Percentiles rank a stretch among this genome's conserved stretches.
Evolutionary conservation across 2,797 vertebrate genomes (phyloP).

Genomic region (Lepilemur ruficaudatus): DNA sequence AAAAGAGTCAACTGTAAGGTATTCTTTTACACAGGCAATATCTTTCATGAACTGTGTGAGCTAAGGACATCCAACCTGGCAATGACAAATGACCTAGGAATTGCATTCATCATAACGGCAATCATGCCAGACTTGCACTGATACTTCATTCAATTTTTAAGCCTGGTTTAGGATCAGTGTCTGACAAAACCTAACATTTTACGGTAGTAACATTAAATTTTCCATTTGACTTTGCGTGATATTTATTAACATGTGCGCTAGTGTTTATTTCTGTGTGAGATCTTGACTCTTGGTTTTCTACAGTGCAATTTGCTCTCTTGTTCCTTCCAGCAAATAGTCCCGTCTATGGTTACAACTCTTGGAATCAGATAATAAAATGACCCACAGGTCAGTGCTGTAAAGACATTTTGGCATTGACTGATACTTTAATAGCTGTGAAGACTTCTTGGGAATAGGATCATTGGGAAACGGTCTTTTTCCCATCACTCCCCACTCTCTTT

Average conservation of each 20-base stretch:
- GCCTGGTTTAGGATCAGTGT: background rate
- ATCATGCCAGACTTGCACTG: background rate
- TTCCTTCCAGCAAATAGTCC: background rate
- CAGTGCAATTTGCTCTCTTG: background rate
- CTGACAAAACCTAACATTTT: background rate
- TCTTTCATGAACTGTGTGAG: fast-evolving
- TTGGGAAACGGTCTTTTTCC: background rate
- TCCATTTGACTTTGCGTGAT: background rate
- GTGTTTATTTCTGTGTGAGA: background rate
- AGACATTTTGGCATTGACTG: background rate
- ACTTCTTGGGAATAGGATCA: background rate
- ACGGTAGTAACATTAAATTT: background rate
- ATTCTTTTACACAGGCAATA: background rate
- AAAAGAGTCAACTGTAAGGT: background rate
- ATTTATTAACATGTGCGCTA: background rate
- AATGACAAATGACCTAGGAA: too few relatives aligned
- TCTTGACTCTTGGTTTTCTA: background rate
- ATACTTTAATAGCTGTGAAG: background rate
- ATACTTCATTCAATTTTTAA: background rate
- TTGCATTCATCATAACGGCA: background rate
- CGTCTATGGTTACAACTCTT: background rate
- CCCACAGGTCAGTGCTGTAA: background rate
- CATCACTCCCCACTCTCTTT: background rate
- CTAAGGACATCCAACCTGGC: background rate
- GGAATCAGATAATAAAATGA: conserved; percentile 36